A percentile compares a stretch with the other conserved stretches of the same genome.
Evolutionary conservation across 1,140 invertebrate species (phyloP).

Genomic region (Diprion similis): DNA sequence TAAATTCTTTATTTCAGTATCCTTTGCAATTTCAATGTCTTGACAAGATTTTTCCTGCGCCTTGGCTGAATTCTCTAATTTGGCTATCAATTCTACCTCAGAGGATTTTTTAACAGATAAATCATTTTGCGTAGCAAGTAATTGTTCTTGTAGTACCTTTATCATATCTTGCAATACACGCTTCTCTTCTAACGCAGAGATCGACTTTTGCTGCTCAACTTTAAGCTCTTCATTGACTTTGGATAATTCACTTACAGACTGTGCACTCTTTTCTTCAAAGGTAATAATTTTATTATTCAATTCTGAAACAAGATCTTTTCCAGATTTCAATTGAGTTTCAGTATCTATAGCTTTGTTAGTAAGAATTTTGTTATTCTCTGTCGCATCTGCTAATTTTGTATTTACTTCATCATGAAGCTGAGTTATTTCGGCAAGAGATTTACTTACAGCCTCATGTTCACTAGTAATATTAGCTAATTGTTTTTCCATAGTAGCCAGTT

Average conservation of each 20-base stretch:
- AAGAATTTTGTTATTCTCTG: constrained; percentile 15
- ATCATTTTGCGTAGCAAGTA: constrained; percentile 31
- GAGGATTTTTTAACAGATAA: constrained; percentile 25
- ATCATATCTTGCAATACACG: constrained; percentile 37
- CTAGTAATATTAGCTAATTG: constrained; percentile 23
- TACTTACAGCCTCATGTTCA: not conserved
- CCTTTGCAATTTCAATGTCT: not conserved
- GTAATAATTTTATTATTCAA: constrained; percentile 34
- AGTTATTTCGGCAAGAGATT: not conserved
- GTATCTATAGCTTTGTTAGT: constrained; percentile 8
- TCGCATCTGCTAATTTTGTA: constrained; percentile 14
- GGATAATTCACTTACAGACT: constrained; percentile 17
- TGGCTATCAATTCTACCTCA: not conserved
- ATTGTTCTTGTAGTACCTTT: constrained; percentile 36
- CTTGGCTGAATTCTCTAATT: constrained; percentile 26
- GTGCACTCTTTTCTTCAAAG: constrained; percentile 29
- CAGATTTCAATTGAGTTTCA: constrained; percentile 11
- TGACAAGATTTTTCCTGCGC: not conserved
- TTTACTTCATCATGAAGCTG: constrained; percentile 10
- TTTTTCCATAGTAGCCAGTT: constrained; percentile 28
- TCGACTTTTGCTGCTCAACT: constrained; percentile 26
- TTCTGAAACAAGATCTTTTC: constrained; percentile 24
- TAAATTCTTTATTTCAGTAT: constrained; percentile 25
- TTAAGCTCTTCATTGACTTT: constrained; percentile 25
- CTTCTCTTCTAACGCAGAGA: constrained; percentile 39